phyloP scores from a whole-genome alignment of 2,888 invertebrate species.

The Leptinotarsa tumamoca region DNA sequence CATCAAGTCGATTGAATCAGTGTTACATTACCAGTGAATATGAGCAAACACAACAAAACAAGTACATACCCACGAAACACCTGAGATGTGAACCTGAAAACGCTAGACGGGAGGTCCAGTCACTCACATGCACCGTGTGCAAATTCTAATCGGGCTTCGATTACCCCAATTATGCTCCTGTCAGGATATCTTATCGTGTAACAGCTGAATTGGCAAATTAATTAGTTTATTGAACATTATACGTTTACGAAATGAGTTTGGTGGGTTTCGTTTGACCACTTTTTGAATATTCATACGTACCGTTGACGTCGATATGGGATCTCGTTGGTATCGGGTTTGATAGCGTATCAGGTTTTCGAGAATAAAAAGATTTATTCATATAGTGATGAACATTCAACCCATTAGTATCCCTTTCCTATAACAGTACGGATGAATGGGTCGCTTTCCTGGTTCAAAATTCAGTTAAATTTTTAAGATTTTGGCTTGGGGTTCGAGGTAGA shows the following conservation, averaged over 20 bases:
- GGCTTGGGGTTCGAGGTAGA: too few relatives aligned
- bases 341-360: background rate
- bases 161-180: constrained; percentile 49
- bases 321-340: constrained; percentile 7
- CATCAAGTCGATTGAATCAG: constrained; percentile 32
- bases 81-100: constrained; percentile 52
- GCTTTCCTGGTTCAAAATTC: too few relatives aligned
- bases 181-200: constrained; percentile 45
- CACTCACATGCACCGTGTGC: constrained; percentile 47
- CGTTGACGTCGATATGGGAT: constrained; percentile 2
- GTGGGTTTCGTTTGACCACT: constrained; percentile 36
- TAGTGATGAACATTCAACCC: background rate
- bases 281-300: constrained; percentile 30
- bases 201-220: constrained; percentile 44
- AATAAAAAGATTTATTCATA: constrained; percentile 6
- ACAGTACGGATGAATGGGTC: too few relatives aligned
- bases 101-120: constrained; percentile 54
- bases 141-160: constrained; percentile 44
- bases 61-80: constrained; percentile 49
- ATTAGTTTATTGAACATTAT: constrained; percentile 43
- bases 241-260: constrained; percentile 22
- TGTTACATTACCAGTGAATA: constrained; percentile 47
- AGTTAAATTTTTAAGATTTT: too few relatives aligned
- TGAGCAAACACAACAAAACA: constrained; percentile 42
- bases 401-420: background rate